Conservation (phyloP, 2,888 invertebrate genomes). For the Drosophila helvetica region DNA sequence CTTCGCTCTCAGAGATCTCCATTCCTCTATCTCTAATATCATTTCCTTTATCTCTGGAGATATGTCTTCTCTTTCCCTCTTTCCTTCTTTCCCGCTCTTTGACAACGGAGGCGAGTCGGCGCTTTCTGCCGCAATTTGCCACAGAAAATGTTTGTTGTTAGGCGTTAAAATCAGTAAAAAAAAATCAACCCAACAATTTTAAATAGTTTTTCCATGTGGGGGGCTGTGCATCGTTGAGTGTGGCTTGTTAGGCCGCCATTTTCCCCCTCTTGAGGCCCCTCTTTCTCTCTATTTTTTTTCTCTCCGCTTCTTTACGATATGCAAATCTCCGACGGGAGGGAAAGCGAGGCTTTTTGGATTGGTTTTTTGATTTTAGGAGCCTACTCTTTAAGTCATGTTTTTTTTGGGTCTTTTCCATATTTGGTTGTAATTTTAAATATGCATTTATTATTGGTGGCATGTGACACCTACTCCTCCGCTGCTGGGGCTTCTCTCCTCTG, state of each 20-base stretch:
- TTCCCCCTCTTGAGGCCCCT: constrained; percentile 8
- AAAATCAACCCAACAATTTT: constrained; percentile 25
- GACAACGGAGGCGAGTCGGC: constrained; percentile 68
- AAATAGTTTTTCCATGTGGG: constrained; percentile 52
- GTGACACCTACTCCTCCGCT: not conserved
- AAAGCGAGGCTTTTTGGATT: constrained; percentile 50
- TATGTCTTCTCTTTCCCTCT: constrained; percentile 15
- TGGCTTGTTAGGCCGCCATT: constrained; percentile 7
- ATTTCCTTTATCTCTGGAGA: constrained; percentile 15
- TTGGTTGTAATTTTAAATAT: constrained; percentile 64
- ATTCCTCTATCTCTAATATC: constrained; percentile 5
- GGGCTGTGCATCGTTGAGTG: constrained; percentile 18
- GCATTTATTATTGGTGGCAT: constrained; percentile 55
- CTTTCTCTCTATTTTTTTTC: constrained; percentile 1
- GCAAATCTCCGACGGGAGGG: constrained; percentile 54
- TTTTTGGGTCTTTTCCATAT: constrained; percentile 45
- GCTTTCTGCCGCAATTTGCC: constrained; percentile 51
- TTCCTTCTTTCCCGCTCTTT: not conserved
- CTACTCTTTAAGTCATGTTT: constrained; percentile 34
- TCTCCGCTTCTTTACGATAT: constrained; percentile 45
- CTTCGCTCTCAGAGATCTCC: constrained; percentile 10
- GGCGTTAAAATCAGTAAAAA: constrained; percentile 7
- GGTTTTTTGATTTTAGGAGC: constrained; percentile 53
- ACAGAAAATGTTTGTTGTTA: constrained; percentile 59
- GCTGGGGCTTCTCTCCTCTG: not conserved